phyloP scores from a whole-genome alignment of 37 sponge, comb jelly and placozoan species.

The Theonella swinhoei region DNA sequence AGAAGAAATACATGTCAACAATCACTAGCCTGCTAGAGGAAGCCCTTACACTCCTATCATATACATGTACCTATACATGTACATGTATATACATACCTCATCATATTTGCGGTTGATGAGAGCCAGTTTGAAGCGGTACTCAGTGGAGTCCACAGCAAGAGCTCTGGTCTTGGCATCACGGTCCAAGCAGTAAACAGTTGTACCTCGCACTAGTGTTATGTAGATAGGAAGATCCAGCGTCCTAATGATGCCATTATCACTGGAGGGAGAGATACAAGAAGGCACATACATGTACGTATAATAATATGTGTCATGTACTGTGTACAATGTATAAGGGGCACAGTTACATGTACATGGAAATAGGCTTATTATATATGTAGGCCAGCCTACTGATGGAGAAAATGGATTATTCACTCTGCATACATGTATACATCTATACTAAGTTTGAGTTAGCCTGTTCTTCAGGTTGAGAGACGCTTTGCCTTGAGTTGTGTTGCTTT shows the following conservation, averaged over 20 bases:
- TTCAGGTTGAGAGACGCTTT: too few species aligned
- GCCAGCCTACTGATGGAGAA: too few species aligned
- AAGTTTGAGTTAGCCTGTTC: too few species aligned
- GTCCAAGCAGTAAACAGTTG: slow-evolving; percentile 94
- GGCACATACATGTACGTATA: too few species aligned
- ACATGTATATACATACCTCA: slow-evolving; percentile 62
- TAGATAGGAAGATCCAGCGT: slow-evolving; percentile 98
- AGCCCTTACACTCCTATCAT: not conserved
- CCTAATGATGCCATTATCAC: slow-evolving; percentile 96
- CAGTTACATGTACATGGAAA: not conserved
- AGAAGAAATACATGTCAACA: not conserved
- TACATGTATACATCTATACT: too few species aligned
- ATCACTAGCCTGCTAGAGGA: not conserved
- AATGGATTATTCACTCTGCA: too few species aligned
- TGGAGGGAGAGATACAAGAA: slow-evolving; percentile 6
- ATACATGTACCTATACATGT: not conserved
- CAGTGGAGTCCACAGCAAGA: slow-evolving; percentile 91
- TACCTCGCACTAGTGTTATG: slow-evolving; percentile 91
- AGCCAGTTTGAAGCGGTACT: slow-evolving; percentile 97
- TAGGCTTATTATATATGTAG: too few species aligned
- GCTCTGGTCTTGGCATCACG: slow-evolving; percentile 85
- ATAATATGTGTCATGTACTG: too few species aligned
- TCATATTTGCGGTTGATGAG: slow-evolving; percentile 95
- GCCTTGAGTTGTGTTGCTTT: too few species aligned
- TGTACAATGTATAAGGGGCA: not conserved